phyloP scores from a whole-genome alignment of 1,140 invertebrate species.

The Heliothis virescens region DNA sequence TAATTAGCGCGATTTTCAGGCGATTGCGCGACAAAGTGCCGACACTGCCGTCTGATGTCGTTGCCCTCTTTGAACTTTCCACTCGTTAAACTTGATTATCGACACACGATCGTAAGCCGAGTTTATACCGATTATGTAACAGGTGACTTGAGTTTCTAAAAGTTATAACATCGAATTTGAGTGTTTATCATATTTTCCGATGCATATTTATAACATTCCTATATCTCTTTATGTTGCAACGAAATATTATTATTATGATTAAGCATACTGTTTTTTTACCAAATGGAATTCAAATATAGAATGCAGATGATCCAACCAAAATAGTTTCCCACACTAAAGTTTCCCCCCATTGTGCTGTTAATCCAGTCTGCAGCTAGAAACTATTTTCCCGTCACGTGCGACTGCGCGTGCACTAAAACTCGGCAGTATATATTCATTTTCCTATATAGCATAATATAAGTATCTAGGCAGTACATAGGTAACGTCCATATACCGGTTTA shows the following conservation, averaged over 20 bases:
- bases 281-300: background rate
- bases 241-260: background rate
- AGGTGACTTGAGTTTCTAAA: constrained; percentile 59
- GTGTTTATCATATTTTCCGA: background rate
- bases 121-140: constrained; percentile 66
- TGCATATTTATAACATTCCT: background rate
- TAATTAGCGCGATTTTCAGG: constrained; percentile 76
- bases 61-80: constrained; percentile 82
- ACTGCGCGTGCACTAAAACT: constrained; percentile 22
- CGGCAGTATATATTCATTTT: constrained; percentile 22
- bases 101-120: constrained; percentile 68
- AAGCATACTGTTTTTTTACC: background rate
- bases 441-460: background rate
- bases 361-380: background rate
- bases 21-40: constrained; percentile 71
- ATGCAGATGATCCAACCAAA: background rate
- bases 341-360: constrained; percentile 19
- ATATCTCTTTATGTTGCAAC: background rate
- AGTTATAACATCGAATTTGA: constrained; percentile 13
- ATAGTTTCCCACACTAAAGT: constrained; percentile 10
- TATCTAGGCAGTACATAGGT: constrained; percentile 33
- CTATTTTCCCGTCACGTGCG: constrained; percentile 34
- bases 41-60: constrained; percentile 66
- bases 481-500: constrained; percentile 55
- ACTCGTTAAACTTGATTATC: constrained; percentile 83